These are phyloP conservation scores for Smittia sp. DNA, from an alignment of 2,888 invertebrate genomes.

Conservation along the genomic window DNA sequence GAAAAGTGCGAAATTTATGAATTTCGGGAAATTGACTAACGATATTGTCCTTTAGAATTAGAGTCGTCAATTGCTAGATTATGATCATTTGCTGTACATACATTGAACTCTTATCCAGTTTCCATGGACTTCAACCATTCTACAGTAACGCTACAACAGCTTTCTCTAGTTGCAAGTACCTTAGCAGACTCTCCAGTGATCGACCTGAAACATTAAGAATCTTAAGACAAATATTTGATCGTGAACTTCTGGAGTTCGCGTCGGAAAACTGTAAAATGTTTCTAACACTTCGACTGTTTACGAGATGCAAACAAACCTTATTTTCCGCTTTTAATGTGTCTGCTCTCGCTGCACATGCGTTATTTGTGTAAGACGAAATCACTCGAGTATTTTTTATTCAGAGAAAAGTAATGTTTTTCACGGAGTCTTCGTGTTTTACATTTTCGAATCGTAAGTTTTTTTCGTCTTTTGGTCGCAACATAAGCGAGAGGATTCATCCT, in stretches of 20 bases:
- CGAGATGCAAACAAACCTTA: not conserved
- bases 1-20: too few species aligned
- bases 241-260: not conserved
- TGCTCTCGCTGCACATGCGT: not conserved
- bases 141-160: too few species aligned
- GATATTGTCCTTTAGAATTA: too few species aligned
- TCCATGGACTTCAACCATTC: too few species aligned
- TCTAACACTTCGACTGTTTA: conserved; percentile 19
- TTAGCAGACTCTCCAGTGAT: too few species aligned
- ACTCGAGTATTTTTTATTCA: not conserved
- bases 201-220: too few species aligned
- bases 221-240: not conserved
- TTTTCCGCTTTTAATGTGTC: not conserved
- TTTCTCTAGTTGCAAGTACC: too few species aligned
- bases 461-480: not conserved
- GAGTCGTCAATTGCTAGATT: too few species aligned
- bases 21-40: too few species aligned
- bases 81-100: too few species aligned
- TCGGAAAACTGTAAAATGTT: not conserved
- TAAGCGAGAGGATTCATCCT: conserved; percentile 28
- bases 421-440: not conserved
- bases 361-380: not conserved
- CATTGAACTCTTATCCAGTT: too few species aligned
- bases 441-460: not conserved
- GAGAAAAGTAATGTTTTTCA: not conserved